These are phyloP conservation scores for Nowickia ferox DNA, from an alignment of 2,888 invertebrate genomes.

Conservation along the genomic window DNA sequence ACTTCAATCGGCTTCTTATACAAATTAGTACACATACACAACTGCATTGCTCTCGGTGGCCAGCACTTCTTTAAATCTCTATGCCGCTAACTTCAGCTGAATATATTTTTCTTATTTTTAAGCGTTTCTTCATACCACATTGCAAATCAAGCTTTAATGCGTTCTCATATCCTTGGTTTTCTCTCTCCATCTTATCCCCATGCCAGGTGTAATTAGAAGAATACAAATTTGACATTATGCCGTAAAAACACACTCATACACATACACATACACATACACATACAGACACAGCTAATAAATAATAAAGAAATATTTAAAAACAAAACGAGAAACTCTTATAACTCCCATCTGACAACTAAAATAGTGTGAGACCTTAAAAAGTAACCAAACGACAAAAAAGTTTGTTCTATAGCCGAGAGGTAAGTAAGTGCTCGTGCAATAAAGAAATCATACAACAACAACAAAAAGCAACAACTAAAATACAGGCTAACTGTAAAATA, in stretches of 20 bases:
- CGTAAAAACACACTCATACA: background rate
- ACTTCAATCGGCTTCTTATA: no score
- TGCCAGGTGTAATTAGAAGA: conserved; percentile 25
- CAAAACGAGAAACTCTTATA: conserved; percentile 20
- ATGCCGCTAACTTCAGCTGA: no score
- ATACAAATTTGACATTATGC: conserved; percentile 29
- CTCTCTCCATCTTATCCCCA: background rate
- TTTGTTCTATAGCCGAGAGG: conserved; percentile 28
- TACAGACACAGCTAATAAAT: conserved; percentile 23
- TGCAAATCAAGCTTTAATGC: background rate
- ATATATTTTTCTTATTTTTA: no score
- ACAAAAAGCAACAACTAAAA: conserved; percentile 35
- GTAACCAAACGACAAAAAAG: conserved; percentile 32
- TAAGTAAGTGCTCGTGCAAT: conserved; percentile 2
- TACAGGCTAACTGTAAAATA: conserved; percentile 26
- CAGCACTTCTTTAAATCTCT: no score
- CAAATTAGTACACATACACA: no score
- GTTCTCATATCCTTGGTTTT: background rate
- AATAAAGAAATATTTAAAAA: background rate
- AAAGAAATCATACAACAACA: background rate
- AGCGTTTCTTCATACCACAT: background rate
- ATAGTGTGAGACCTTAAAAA: conserved; percentile 24
- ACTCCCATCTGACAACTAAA: conserved; percentile 62
- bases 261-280: background rate
- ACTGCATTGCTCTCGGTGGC: no score